Conservation (phyloP, 2,888 invertebrate genomes). For the Caenorhabditis becei region DNA sequence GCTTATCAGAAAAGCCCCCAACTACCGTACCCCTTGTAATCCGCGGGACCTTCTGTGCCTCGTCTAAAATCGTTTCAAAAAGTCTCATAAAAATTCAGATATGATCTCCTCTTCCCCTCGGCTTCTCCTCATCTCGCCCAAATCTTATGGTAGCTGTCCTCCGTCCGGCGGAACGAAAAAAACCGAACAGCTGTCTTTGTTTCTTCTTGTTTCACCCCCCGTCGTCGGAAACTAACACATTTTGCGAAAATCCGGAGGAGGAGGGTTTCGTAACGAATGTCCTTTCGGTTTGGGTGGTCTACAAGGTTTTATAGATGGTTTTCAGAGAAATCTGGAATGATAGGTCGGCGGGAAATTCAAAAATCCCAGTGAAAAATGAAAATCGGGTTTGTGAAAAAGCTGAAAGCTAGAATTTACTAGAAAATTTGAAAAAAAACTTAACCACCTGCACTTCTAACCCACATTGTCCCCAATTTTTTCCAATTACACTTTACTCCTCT, state of each 20-base stretch:
- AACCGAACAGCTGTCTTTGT: slow-evolving; percentile 5
- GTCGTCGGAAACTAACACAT: neutral
- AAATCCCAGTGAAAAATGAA: too few relatives aligned
- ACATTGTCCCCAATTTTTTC: neutral
- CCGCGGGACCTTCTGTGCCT: neutral
- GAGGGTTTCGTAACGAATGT: neutral
- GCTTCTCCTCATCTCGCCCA: neutral
- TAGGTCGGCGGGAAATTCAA: too few relatives aligned
- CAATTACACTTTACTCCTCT: too few relatives aligned
- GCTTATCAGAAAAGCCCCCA: too few relatives aligned
- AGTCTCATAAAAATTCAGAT: slow-evolving; percentile 16
- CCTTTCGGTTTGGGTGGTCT: neutral
- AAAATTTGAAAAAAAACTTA: too few relatives aligned
- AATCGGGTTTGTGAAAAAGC: too few relatives aligned
- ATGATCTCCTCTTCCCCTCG: neutral
- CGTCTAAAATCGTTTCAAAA: slow-evolving; percentile 1
- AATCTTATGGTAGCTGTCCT: slow-evolving; percentile 13
- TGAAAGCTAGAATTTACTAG: too few relatives aligned
- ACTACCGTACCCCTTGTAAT: too few relatives aligned
- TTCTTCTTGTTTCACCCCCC: neutral
- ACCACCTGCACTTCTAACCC: neutral
- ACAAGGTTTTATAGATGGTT: too few relatives aligned
- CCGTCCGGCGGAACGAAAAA: slow-evolving; percentile 2
- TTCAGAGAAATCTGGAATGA: too few relatives aligned
- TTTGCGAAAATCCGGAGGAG: neutral